phyloP scores from a whole-genome alignment of 2,113 vertebrate genomes.

The Picathartes gymnocephalus region DNA sequence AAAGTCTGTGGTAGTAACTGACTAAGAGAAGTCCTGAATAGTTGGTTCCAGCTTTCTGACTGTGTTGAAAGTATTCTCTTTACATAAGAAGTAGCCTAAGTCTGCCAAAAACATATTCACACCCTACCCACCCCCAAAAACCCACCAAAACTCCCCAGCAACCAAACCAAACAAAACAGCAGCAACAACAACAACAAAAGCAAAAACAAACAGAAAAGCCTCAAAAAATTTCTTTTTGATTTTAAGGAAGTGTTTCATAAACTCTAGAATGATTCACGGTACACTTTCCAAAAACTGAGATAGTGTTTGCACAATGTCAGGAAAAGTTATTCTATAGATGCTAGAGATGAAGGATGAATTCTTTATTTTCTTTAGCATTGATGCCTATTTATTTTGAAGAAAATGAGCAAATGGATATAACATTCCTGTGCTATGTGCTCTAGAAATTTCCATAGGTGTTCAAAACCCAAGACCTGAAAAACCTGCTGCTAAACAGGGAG shows the following conservation, averaged over 20 bases:
- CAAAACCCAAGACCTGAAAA: neutral
- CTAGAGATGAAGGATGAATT: neutral
- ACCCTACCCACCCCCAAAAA: fast-evolving
- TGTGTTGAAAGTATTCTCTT: neutral
- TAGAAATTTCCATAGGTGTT: neutral
- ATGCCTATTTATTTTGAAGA: neutral
- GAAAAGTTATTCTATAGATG: neutral
- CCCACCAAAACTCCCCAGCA: fast-evolving
- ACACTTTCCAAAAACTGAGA: neutral
- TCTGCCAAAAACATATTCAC: neutral
- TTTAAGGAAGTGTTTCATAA: neutral
- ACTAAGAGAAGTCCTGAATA: neutral
- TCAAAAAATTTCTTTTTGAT: neutral
- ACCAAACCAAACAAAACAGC: neutral
- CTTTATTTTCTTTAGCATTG: neutral
- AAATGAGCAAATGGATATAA: neutral
- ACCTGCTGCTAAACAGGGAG: neutral
- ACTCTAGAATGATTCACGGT: neutral
- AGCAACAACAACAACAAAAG: neutral
- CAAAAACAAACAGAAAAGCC: neutral
- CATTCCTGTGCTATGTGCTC: neutral
- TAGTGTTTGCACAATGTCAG: neutral
- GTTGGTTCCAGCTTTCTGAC: neutral
- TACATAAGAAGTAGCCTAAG: neutral
- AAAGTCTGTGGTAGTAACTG: neutral